Evolutionary conservation across 2,113 vertebrate species (phyloP), one percentile per base, ranked within the genome.

Genomic region (Junco hyemalis): DNA sequence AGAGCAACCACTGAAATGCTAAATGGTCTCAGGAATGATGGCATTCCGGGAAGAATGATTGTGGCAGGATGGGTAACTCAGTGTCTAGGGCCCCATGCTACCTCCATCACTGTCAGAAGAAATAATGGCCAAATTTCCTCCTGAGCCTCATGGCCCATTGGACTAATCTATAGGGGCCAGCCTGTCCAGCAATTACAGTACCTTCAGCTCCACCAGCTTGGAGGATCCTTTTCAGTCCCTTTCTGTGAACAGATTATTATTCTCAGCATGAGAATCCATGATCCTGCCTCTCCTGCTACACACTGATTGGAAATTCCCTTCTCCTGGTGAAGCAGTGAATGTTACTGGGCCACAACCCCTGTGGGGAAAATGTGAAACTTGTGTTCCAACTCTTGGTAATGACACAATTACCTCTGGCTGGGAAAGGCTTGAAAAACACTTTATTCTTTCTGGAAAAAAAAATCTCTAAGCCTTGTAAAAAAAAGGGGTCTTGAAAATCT

Each of bases 71-170:
- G 92, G 68, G 88, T 90, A 93, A 93, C 91, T 93, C 88, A 44
- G 80, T 86, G 59, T 93, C 71, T 92, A 51, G 51, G 42, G 71
- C 85, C 64, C 19, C 64, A 36, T 78, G 79, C 64, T 88, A 60
- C 85, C 76, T 92, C 64, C 60, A 69, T 81, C 60, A 77, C 92
- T 95, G 92, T 92, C 91, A 96, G 64, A 77, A 94, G 82, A 93
- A 96, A 93, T 90, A 96, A 96, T 93, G 83, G 76, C 82, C 80
- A 93, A 70, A 95, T 96, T 77, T 94, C 29, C 44, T 95, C 80
- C 88, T 12, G 15, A 93, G 82, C 86, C 82, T 93, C 56, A 78
- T 91, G 76, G 91, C 56, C 88, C 76, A 48, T 51, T 93, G 94
- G 92, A 60, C 80, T 92, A 86, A 92, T 64, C 73, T 33, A 28